A percentile compares a stretch with the other conserved stretches of the same genome.
phyloP scores from a whole-genome alignment of 2,797 vertebrate genomes.

The Periophthalmus magnuspinnatus region DNA sequence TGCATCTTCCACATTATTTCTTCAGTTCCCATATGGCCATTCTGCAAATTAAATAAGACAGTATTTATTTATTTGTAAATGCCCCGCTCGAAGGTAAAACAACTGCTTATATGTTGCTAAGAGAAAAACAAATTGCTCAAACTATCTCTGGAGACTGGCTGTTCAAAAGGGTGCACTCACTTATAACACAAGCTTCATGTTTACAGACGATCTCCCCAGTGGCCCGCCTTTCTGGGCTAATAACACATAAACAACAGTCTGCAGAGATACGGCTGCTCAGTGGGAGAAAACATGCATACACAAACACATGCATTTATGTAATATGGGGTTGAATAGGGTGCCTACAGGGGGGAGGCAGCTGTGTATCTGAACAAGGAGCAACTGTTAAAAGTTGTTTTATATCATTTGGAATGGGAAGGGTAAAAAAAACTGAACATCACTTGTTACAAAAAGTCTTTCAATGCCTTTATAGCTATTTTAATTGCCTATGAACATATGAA shows the following conservation, averaged over 20 bases:
- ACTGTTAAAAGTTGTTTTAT: background rate
- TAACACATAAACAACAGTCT: conserved; percentile 71
- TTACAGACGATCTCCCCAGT: conserved; percentile 74
- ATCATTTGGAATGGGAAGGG: background rate
- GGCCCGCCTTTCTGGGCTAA: conserved; percentile 61
- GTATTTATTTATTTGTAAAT: conserved; percentile 51
- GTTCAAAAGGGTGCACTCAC: conserved; percentile 33
- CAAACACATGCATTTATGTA: conserved; percentile 6
- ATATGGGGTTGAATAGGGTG: background rate
- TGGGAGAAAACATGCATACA: conserved; percentile 21
- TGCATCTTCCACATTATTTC: conserved; percentile 19
- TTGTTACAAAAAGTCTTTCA: background rate
- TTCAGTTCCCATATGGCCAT: conserved; percentile 5
- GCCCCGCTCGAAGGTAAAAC: conserved; percentile 46
- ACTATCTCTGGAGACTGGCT: conserved; percentile 64
- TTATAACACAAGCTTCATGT: conserved; percentile 54
- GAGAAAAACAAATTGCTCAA: conserved; percentile 54
- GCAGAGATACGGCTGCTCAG: conserved; percentile 46
- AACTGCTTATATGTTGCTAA: conserved; percentile 45
- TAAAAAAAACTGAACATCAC: background rate
- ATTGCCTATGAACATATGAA: background rate
- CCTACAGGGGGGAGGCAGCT: background rate
- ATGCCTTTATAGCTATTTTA: background rate
- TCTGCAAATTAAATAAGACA: conserved; percentile 23
- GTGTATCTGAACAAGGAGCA: background rate